phyloP scores from a whole-genome alignment of 2,888 invertebrate species.

The Himalopsyche anomala region DNA sequence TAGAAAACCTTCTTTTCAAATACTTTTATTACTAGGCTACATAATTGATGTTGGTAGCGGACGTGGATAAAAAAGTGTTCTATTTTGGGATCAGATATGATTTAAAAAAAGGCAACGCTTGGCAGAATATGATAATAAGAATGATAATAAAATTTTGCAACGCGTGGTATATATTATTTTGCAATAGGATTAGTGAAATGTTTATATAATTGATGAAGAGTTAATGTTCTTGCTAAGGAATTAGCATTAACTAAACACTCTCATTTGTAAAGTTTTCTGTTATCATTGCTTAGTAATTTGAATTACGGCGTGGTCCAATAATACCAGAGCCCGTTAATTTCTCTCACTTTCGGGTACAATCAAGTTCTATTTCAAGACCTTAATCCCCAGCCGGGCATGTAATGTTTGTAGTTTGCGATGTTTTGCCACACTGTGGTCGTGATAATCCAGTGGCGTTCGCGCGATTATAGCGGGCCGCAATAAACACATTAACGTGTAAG shows the following conservation, averaged over 20 bases:
- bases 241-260: neutral
- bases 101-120: no score
- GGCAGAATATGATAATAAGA: no score
- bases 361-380: slow-evolving; percentile 24
- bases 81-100: no score
- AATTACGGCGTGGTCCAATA: neutral
- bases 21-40: no score
- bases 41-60: no score
- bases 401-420: slow-evolving; percentile 27
- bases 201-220: neutral
- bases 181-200: no score
- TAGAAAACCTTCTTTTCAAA: no score
- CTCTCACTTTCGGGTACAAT: slow-evolving; percentile 17
- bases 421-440: slow-evolving; percentile 1
- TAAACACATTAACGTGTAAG: slow-evolving; percentile 41
- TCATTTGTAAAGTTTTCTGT: neutral
- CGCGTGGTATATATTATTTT: no score
- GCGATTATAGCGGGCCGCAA: slow-evolving; percentile 29
- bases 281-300: slow-evolving; percentile 4
- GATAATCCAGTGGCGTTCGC: slow-evolving; percentile 36
- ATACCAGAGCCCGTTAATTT: neutral
- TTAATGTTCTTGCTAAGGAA: neutral
- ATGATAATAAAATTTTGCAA: no score
- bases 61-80: no score
- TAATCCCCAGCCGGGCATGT: slow-evolving; percentile 35